Percentiles rank a stretch among this genome's conserved stretches.
phyloP scores from a whole-genome alignment of 2,797 vertebrate species.

The Propithecus deckenii region DNA sequence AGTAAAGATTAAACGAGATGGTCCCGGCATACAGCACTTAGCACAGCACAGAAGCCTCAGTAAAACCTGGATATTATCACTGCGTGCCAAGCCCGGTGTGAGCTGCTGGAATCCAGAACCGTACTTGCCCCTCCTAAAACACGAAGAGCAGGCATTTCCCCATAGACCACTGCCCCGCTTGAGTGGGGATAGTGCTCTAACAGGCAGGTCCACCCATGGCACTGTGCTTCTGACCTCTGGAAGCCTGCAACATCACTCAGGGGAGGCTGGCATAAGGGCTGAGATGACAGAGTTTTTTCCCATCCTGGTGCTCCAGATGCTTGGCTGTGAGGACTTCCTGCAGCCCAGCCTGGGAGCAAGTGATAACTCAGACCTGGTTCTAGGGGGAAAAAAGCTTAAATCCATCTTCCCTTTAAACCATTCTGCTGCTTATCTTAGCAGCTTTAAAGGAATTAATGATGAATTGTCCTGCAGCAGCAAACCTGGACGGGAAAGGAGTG shows the following conservation, averaged over 20 bases:
- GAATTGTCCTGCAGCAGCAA: background rate
- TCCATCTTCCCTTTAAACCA: slow-evolving; percentile 30
- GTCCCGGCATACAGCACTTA: slow-evolving; percentile 24
- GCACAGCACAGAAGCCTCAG: background rate
- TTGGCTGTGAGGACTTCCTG: slow-evolving; percentile 5
- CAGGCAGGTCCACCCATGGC: background rate
- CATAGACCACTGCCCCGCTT: background rate
- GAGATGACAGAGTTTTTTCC: background rate
- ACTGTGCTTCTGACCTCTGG: background rate
- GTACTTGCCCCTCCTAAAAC: background rate
- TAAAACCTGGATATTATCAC: background rate
- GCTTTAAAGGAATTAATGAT: slow-evolving; percentile 60
- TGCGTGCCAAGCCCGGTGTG: background rate
- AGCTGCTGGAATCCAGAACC: background rate
- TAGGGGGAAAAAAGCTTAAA: background rate
- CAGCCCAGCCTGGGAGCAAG: slow-evolving; percentile 11
- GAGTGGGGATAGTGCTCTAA: background rate
- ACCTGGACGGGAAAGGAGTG: background rate
- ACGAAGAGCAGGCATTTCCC: background rate
- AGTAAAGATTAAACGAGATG: background rate
- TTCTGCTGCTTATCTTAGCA: slow-evolving; percentile 53
- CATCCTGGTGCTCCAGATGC: background rate
- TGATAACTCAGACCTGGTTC: slow-evolving; percentile 55
- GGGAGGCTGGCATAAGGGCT: background rate
- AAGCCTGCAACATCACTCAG: background rate